These are phyloP conservation scores for Petrosia ficiformis DNA, from an alignment of 37 sponge, comb jelly and placozoan genomes.

Conservation along the genomic window DNA sequence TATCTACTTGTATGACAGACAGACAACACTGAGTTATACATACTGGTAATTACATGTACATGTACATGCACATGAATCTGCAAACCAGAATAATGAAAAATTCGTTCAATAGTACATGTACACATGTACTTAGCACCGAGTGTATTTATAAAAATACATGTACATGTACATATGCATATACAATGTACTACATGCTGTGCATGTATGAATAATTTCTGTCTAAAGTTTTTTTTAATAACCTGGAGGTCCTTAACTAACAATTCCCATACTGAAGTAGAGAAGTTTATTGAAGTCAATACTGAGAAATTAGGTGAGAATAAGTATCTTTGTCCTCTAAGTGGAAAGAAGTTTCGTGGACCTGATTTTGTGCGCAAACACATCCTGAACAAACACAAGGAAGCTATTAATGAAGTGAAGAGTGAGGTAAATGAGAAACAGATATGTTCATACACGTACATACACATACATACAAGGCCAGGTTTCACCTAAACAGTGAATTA, in stretches of 20 bases:
- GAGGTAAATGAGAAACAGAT: slow-evolving; percentile 71
- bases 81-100: no score
- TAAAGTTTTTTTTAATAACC: background rate
- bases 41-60: no score
- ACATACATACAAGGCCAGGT: no score
- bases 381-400: slow-evolving; percentile 93
- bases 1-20: no score
- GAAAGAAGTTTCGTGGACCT: slow-evolving; percentile 96
- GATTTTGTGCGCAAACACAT: slow-evolving; percentile 98
- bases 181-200: background rate
- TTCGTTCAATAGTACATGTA: no score
- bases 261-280: slow-evolving; percentile 76
- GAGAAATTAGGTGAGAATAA: slow-evolving; percentile 84
- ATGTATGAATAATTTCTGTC: background rate
- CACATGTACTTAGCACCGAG: no score
- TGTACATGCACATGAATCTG: no score
- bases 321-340: slow-evolving; percentile 96
- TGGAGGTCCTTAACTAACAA: slow-evolving; percentile 25
- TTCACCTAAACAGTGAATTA: no score
- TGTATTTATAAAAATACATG: no score
- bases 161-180: slow-evolving; percentile 8
- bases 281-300: slow-evolving; percentile 86
- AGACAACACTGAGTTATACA: no score
- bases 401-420: slow-evolving; percentile 77
- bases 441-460: no score